Evolutionary conservation across 2,113 vertebrate species (phyloP).

Genomic region (Callospermophilus lateralis): DNA sequence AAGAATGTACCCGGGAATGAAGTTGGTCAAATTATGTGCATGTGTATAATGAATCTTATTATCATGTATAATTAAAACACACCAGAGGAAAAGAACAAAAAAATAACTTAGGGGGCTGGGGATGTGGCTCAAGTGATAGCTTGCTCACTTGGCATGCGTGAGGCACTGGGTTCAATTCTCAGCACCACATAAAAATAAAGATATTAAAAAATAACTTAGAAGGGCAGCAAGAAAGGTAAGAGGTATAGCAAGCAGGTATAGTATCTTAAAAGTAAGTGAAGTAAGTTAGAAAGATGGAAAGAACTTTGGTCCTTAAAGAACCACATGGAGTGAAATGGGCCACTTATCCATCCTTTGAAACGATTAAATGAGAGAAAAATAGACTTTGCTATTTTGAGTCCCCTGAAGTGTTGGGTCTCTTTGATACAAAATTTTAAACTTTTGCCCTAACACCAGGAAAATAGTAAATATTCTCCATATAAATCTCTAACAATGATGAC

Average conservation of each 20-base stretch:
- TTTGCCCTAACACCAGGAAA: not conserved
- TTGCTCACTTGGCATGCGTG: too few relatives aligned
- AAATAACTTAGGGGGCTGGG: not conserved
- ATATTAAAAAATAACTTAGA: not conserved
- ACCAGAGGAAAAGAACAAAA: too few relatives aligned
- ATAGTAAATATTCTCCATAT: not conserved
- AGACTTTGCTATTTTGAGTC: not conserved
- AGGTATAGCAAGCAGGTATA: not conserved
- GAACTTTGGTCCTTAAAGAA: not conserved
- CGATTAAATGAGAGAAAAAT: not conserved
- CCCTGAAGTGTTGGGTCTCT: not conserved
- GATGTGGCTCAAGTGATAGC: too few relatives aligned
- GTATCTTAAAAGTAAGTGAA: not conserved
- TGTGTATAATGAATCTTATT: too few relatives aligned
- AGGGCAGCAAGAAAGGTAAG: not conserved
- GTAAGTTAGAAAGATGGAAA: not conserved
- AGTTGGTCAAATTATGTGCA: too few relatives aligned
- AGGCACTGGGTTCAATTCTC: too few relatives aligned
- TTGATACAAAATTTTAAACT: not conserved
- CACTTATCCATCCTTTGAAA: not conserved
- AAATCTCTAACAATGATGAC: not conserved
- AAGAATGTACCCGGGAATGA: too few relatives aligned
- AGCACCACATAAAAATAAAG: too few relatives aligned
- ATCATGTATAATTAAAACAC: too few relatives aligned
- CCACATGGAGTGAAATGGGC: not conserved